Percentiles rank a stretch among this genome's conserved stretches.
Conservation (phyloP, 2,797 vertebrate genomes). For the Atherinosoma microstoma region DNA sequence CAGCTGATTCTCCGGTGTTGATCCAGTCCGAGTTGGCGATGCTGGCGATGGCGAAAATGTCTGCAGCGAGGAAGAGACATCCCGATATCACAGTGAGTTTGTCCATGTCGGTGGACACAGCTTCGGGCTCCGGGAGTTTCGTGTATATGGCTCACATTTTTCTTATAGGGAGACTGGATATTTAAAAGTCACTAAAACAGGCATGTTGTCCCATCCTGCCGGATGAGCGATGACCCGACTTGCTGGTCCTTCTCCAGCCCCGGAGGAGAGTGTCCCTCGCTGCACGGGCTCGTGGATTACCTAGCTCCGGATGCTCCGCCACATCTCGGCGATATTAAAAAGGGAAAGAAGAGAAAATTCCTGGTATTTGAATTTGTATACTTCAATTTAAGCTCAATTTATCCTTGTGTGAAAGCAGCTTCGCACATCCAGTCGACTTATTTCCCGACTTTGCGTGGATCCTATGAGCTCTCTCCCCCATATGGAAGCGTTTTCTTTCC, state of each 20-base stretch:
- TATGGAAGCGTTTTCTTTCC: slow-evolving; percentile 29
- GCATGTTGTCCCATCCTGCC: slow-evolving; percentile 6
- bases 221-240: slow-evolving; percentile 31
- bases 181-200: slow-evolving; percentile 26
- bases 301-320: slow-evolving; percentile 8
- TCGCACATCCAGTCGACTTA: slow-evolving; percentile 43
- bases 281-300: slow-evolving; percentile 26
- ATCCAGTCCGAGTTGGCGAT: slow-evolving; percentile 96
- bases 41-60: slow-evolving; percentile 98
- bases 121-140: slow-evolving; percentile 2
- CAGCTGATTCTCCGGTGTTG: slow-evolving; percentile 92
- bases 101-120: slow-evolving; percentile 87
- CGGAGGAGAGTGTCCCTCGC: slow-evolving; percentile 28
- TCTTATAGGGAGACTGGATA: slow-evolving; percentile 35
- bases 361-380: neutral
- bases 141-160: slow-evolving; percentile 30
- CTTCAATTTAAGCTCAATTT: neutral
- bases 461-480: slow-evolving; percentile 27
- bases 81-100: slow-evolving; percentile 99
- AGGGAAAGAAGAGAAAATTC: neutral
- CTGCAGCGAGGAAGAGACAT: slow-evolving; percentile 97
- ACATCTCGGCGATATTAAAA: slow-evolving; percentile 19
- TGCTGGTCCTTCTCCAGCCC: slow-evolving; percentile 46
- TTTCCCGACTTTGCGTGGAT: slow-evolving; percentile 43
- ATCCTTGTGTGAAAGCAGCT: neutral